Percentiles rank a stretch among this genome's conserved stretches.
Conservation (phyloP, 1,140 invertebrate genomes). For the Rhyacophila brunnea region DNA sequence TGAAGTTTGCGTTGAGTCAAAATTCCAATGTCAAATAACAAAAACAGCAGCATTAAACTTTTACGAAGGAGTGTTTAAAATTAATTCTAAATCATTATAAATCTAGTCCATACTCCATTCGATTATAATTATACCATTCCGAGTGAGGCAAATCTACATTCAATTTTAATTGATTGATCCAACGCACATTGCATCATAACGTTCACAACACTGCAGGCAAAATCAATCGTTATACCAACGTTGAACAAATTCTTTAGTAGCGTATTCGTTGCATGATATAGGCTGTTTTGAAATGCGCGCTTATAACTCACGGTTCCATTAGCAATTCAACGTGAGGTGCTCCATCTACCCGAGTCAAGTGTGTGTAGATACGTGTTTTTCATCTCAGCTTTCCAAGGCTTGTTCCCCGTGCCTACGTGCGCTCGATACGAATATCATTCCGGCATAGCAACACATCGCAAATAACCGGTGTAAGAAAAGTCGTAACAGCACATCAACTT, state of each 20-base stretch:
- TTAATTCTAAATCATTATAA: constrained; percentile 4
- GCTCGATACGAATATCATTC: constrained; percentile 9
- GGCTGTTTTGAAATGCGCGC: background rate
- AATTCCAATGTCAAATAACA: too few species aligned
- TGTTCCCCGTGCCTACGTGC: constrained; percentile 14
- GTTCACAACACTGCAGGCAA: too few species aligned
- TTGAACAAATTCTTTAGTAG: too few species aligned
- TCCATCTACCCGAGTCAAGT: background rate
- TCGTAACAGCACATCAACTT: background rate
- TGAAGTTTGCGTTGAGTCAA: too few species aligned
- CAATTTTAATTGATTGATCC: constrained; percentile 16
- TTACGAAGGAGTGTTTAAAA: too few species aligned
- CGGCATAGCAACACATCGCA: constrained; percentile 12
- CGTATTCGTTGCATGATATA: background rate
- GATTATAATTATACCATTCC: constrained; percentile 15
- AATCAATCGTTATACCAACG: too few species aligned
- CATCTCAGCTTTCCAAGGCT: constrained; percentile 7
- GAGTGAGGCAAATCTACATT: constrained; percentile 12
- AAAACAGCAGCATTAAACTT: too few species aligned
- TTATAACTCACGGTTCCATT: constrained; percentile 14
- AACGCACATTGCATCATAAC: too few species aligned
- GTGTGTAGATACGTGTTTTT: constrained; percentile 2
- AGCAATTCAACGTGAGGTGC: constrained; percentile 21
- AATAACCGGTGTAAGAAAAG: background rate
- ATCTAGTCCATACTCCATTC: background rate